Conservation (phyloP, 2,797 vertebrate genomes). For the Dendrocincla fuliginosa region DNA sequence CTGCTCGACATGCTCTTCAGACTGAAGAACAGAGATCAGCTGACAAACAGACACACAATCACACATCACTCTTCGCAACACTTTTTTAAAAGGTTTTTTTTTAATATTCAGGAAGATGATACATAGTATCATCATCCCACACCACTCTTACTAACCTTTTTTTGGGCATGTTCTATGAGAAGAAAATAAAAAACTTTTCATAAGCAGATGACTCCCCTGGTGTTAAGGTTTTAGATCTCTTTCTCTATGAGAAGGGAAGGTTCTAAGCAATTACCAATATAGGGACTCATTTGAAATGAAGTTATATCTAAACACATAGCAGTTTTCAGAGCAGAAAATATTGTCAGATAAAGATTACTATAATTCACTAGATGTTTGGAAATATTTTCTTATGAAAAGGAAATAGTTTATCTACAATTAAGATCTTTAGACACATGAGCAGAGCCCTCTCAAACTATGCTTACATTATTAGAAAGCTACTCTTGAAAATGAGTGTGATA, state of each 20-base stretch:
- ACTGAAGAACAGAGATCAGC: neutral
- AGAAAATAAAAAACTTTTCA: neutral
- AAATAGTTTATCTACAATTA: slow-evolving; percentile 47
- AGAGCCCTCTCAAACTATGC: neutral
- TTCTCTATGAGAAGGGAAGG: neutral
- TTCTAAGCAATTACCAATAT: neutral
- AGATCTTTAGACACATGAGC: slow-evolving; percentile 13
- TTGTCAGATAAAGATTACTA: slow-evolving; percentile 4
- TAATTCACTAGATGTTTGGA: slow-evolving; percentile 2
- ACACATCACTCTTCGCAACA: neutral
- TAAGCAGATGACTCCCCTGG: neutral
- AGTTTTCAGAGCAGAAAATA: slow-evolving; percentile 12
- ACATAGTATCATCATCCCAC: neutral
- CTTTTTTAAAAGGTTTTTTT: neutral
- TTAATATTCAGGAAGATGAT: neutral
- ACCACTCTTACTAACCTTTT: neutral
- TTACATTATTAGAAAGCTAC: slow-evolving; percentile 3
- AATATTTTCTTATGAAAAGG: slow-evolving; percentile 4
- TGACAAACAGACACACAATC: neutral
- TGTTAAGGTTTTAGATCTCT: neutral
- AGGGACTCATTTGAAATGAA: neutral
- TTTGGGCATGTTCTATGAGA: neutral
- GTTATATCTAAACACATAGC: neutral
- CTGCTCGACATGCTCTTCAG: fast-evolving
- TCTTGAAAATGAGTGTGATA: neutral